A percentile compares a stretch with the other conserved stretches of the same genome.
These are phyloP conservation scores for Chionoecetes opilio DNA, from an alignment of 1,140 invertebrate species.

Conservation along the genomic window DNA sequence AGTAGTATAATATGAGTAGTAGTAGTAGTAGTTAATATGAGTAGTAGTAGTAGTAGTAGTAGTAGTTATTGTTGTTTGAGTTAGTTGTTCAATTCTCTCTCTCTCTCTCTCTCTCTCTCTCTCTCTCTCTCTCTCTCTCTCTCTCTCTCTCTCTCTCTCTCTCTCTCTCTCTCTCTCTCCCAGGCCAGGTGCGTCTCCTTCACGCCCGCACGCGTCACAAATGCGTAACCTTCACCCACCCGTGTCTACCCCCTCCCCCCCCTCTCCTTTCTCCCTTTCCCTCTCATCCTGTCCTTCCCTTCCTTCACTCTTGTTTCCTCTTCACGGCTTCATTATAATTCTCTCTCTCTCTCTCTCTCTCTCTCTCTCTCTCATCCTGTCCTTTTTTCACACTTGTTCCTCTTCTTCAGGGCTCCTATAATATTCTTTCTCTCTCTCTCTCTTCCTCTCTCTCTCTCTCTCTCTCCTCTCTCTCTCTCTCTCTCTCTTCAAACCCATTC, in stretches of 20 bases:
- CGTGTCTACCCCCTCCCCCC: not conserved
- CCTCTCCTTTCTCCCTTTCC: not conserved
- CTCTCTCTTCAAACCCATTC: not conserved
- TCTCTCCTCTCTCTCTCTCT: conserved; percentile 27
- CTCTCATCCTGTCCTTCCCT: not conserved
- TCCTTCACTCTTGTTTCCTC: not conserved
- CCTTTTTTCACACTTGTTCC: not conserved
- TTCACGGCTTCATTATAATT: not conserved
- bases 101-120: too few species aligned
- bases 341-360: not conserved
- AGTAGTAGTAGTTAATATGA: too few species aligned
- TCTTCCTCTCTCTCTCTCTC: not conserved
- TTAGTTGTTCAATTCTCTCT: too few species aligned
- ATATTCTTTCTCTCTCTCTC: not conserved
- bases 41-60: too few species aligned
- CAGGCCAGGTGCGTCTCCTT: not conserved
- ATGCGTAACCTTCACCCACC: conserved; percentile 18
- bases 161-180: conserved; percentile 25
- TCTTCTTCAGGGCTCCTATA: not conserved
- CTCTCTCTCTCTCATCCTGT: not conserved
- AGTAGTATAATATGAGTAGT: too few species aligned
- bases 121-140: conserved; percentile 17
- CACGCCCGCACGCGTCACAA: conserved; percentile 13
- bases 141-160: conserved; percentile 27
- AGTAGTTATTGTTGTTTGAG: too few species aligned